A percentile compares a stretch with the other conserved stretches of the same genome.
These are phyloP conservation scores for Dendrophyllia cribrosa DNA, from an alignment of 64 coral and sea anemone genomes.

Conservation along the genomic window DNA sequence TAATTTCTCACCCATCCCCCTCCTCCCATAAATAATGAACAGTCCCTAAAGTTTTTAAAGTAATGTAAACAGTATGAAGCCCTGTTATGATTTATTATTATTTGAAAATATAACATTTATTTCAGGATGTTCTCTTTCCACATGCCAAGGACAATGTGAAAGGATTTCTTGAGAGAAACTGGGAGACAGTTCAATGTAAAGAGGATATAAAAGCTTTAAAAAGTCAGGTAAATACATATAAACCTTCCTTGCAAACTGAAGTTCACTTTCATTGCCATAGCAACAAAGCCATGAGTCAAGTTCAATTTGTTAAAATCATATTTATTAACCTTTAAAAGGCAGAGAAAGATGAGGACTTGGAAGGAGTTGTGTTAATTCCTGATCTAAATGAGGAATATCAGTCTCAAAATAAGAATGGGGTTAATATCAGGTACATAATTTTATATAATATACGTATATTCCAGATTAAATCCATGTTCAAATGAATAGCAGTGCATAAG, in stretches of 20 bases:
- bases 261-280: not conserved
- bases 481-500: too few relatives aligned
- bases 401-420: not conserved
- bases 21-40: too few relatives aligned
- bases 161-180: slow-evolving; percentile 72
- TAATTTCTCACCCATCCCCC: too few relatives aligned
- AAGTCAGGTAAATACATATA: slow-evolving; percentile 44
- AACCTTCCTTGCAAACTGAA: not conserved
- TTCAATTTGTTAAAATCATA: too few relatives aligned
- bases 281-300: too few relatives aligned
- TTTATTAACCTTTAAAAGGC: slow-evolving; percentile 16
- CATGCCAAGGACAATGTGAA: slow-evolving; percentile 80
- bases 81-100: too few relatives aligned
- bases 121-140: slow-evolving; percentile 80
- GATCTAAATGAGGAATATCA: slow-evolving; percentile 32
- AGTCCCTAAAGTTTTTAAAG: too few relatives aligned
- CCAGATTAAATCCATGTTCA: too few relatives aligned
- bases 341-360: slow-evolving; percentile 58
- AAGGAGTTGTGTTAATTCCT: slow-evolving; percentile 62
- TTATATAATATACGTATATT: not conserved
- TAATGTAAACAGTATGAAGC: too few relatives aligned
- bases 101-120: too few relatives aligned
- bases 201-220: slow-evolving; percentile 69
- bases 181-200: slow-evolving; percentile 69
- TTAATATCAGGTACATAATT: not conserved